phyloP scores from a whole-genome alignment of 2,888 invertebrate species.

The Latheticus oryzae region DNA sequence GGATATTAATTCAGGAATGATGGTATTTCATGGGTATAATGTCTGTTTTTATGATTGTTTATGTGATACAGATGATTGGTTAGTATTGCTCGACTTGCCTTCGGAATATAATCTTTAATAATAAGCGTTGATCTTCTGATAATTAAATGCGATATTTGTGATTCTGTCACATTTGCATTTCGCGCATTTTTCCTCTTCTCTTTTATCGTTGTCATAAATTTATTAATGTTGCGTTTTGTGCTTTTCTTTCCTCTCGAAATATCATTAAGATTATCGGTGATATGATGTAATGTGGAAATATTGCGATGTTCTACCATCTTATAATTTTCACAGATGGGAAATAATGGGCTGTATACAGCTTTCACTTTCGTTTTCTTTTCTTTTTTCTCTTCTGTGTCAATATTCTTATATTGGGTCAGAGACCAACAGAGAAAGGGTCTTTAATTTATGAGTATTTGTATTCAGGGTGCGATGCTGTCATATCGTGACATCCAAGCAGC shows the following conservation, averaged over 20 bases:
- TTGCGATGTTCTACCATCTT: constrained; percentile 50
- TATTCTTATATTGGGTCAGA: constrained; percentile 9
- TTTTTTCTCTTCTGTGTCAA: no score
- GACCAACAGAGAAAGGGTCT: constrained; percentile 23
- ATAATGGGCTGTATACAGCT: no score
- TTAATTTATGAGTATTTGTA: constrained; percentile 54
- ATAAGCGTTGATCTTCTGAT: constrained; percentile 44
- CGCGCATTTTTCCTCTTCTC: constrained; percentile 21
- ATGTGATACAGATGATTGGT: constrained; percentile 67
- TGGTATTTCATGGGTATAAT: constrained; percentile 65
- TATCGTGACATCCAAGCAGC: constrained; percentile 51
- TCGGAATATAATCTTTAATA: constrained; percentile 53
- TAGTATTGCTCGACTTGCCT: constrained; percentile 58
- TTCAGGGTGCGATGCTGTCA: constrained; percentile 54
- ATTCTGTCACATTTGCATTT: constrained; percentile 57
- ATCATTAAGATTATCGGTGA: constrained; percentile 58
- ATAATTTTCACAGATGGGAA: constrained; percentile 49
- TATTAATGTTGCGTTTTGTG: constrained; percentile 54
- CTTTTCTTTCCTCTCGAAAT: constrained; percentile 48
- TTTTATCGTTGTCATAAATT: constrained; percentile 56
- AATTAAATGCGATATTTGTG: constrained; percentile 63
- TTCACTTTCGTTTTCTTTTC: no score
- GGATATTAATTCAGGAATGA: constrained; percentile 64
- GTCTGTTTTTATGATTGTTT: constrained; percentile 66
- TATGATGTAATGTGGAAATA: constrained; percentile 58